Evolutionary conservation across 2,888 invertebrate species (phyloP).

Genomic region (Seira sanloemensis): DNA sequence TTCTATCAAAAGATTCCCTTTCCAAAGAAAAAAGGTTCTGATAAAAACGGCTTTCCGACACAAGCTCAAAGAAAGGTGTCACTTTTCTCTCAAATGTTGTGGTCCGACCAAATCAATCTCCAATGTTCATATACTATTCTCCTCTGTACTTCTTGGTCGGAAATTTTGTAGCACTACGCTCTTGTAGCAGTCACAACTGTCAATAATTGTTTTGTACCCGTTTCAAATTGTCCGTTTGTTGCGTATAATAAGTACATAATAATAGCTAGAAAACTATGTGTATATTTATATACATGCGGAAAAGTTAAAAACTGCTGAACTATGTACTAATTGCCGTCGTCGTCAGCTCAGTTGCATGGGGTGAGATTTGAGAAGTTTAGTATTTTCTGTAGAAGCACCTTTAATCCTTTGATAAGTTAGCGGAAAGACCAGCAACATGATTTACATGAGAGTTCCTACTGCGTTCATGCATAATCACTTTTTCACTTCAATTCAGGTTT

Average conservation of each 20-base stretch:
- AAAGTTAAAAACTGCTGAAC: background rate
- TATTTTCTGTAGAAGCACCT: background rate
- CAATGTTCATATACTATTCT: no score
- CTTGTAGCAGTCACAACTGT: background rate
- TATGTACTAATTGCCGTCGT: conserved; percentile 18
- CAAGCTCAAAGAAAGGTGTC: no score
- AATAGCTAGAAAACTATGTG: no score
- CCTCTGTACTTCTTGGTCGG: background rate
- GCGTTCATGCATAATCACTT: background rate
- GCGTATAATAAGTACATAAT: no score
- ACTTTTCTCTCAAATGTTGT: no score
- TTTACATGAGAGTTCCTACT: conserved; percentile 22
- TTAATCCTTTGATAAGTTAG: conserved; percentile 35
- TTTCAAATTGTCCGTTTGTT: conserved; percentile 25
- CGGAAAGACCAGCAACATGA: conserved; percentile 53
- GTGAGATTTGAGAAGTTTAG: conserved; percentile 1
- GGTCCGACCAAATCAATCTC: conserved; percentile 19
- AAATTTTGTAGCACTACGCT: background rate
- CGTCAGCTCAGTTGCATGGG: conserved; percentile 23
- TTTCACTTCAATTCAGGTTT: conserved; percentile 1
- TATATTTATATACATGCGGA: no score
- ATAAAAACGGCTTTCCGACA: conserved; percentile 25
- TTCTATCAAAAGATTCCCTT: background rate
- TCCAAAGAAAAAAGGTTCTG: conserved; percentile 29
- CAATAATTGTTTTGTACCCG: background rate